Percentiles rank a stretch among this genome's conserved stretches.
These are phyloP conservation scores for Amorpha juglandis DNA, from an alignment of 2,888 invertebrate species.

Conservation along the genomic window DNA sequence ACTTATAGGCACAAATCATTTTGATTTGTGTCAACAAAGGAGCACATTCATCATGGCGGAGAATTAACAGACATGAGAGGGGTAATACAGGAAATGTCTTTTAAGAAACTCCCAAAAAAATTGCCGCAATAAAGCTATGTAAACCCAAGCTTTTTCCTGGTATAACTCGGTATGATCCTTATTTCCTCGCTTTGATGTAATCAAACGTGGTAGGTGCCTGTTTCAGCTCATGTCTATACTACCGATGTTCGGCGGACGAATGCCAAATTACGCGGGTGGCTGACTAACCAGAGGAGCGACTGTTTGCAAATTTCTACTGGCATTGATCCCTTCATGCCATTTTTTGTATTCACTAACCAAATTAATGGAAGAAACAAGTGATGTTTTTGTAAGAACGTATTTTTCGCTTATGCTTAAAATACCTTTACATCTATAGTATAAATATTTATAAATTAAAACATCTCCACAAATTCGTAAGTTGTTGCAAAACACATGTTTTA, in stretches of 20 bases:
- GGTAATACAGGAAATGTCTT: too few relatives aligned
- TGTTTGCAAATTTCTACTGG: conserved; percentile 39
- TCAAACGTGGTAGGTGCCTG: neutral
- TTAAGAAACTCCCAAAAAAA: neutral
- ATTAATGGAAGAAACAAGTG: neutral
- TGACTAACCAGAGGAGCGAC: conserved; percentile 41
- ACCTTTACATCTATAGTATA: too few relatives aligned
- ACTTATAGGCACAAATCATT: too few relatives aligned
- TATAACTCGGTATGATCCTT: neutral
- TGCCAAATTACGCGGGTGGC: conserved; percentile 53
- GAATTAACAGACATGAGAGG: too few relatives aligned
- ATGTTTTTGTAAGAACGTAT: neutral
- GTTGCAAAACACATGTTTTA: neutral
- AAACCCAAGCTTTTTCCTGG: neutral
- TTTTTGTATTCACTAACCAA: neutral
- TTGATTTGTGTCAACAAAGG: too few relatives aligned
- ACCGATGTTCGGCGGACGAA: conserved; percentile 47
- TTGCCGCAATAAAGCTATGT: neutral
- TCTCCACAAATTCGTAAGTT: neutral
- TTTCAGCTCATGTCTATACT: conserved; percentile 46
- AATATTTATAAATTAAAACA: neutral
- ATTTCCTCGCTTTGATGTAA: neutral
- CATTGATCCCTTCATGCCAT: neutral
- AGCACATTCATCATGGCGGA: too few relatives aligned
- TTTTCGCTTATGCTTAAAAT: too few relatives aligned